Conservation (phyloP, 1,140 invertebrate genomes). For the Tenebrio molitor region DNA sequence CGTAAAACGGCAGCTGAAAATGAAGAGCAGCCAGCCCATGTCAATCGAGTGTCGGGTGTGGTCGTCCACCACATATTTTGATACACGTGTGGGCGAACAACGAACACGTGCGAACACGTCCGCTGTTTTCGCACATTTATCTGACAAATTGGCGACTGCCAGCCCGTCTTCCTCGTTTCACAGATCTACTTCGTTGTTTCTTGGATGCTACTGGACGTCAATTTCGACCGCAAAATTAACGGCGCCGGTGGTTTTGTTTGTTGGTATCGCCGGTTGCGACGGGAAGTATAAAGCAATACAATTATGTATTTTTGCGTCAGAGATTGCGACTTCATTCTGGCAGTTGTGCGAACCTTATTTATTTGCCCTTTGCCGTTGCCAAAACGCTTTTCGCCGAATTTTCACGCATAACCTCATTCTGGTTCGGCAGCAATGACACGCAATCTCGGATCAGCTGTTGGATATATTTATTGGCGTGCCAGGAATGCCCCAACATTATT, state of each 20-base stretch:
- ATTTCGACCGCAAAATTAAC: conserved; percentile 23
- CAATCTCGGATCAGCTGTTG: conserved; percentile 19
- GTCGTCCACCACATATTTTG: neutral
- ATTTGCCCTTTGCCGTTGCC: neutral
- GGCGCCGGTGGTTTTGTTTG: conserved; percentile 19
- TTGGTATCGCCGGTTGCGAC: neutral
- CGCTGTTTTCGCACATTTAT: neutral
- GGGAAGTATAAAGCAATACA: conserved; percentile 18
- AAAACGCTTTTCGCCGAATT: conserved; percentile 33
- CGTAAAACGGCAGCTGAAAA: conserved; percentile 38
- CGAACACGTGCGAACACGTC: conserved; percentile 15
- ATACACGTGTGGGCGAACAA: conserved; percentile 26
- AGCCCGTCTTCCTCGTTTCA: neutral
- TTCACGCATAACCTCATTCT: conserved; percentile 15
- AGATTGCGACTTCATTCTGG: too few species aligned
- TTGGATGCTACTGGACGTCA: conserved; percentile 23
- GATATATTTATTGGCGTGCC: neutral
- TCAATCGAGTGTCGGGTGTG: conserved; percentile 19
- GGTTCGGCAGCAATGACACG: conserved; percentile 10
- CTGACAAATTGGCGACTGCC: neutral
- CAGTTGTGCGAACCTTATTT: too few species aligned
- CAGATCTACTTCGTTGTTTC: conserved; percentile 8
- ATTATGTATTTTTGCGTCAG: neutral
- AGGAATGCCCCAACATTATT: neutral
- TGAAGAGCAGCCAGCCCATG: conserved; percentile 6